phyloP scores from a whole-genome alignment of 1,140 invertebrate species.

The Drosophila lacteicornis region DNA sequence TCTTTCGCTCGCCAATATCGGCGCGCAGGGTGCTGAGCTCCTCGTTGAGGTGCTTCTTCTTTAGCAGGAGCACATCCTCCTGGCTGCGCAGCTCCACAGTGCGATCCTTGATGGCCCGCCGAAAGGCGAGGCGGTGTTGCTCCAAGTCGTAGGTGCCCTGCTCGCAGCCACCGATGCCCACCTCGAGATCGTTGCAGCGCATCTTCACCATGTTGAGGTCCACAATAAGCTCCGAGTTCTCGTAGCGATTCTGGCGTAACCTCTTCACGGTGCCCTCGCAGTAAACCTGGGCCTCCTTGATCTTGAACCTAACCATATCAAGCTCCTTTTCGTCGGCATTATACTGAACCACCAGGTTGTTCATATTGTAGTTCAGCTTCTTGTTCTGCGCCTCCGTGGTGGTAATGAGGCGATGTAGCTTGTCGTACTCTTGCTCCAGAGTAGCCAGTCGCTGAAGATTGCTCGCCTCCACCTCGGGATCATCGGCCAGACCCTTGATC shows the following conservation, averaged over 20 bases:
- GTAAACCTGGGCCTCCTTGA: constrained; percentile 85
- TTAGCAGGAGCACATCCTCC: constrained; percentile 86
- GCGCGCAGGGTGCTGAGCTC: constrained; percentile 86
- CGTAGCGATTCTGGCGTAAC: constrained; percentile 84
- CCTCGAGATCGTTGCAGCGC: constrained; percentile 86
- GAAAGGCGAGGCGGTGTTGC: constrained; percentile 87
- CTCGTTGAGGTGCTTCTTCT: constrained; percentile 86
- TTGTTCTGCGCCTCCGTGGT: constrained; percentile 86
- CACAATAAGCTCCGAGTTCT: constrained; percentile 87
- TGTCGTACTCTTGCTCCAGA: constrained; percentile 56
- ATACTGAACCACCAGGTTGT: constrained; percentile 84
- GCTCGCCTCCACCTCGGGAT: constrained; percentile 60
- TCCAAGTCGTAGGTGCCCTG: constrained; percentile 87
- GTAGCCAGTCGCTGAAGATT: constrained; percentile 46
- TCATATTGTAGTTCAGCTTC: constrained; percentile 86
- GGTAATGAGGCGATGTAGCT: constrained; percentile 54
- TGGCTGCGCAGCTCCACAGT: constrained; percentile 86
- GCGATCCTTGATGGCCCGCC: constrained; percentile 87
- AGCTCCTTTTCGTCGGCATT: constrained; percentile 68
- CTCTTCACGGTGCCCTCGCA: constrained; percentile 87
- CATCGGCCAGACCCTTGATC: constrained; percentile 42
- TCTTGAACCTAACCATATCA: constrained; percentile 78
- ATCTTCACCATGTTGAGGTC: constrained; percentile 88
- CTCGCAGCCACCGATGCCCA: constrained; percentile 86
- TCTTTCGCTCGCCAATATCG: constrained; percentile 86